Base-by-base conservation (phyloP, 2,797 vertebrate species). In the Sebastes nivosus region DNA sequence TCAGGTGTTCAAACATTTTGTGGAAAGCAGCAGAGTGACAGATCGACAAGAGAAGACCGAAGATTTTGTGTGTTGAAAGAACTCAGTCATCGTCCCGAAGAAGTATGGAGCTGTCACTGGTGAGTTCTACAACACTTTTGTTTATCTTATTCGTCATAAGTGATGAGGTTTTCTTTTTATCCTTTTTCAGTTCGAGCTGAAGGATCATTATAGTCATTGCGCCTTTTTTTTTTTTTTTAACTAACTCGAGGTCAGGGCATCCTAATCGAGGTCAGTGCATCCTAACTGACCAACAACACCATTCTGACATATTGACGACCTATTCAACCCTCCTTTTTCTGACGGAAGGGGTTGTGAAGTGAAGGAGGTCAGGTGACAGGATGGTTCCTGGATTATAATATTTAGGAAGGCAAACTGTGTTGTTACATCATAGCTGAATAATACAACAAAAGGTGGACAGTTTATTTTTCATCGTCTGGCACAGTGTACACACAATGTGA, bases 51-150 rank as follows among this genome's bases (percentile, higher is more conserved):
- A 8, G 25, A 6, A 67, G n/a, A 14, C 59, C 16, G 4, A 27
- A 46, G 1, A 9, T 22, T 70, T 66, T 11, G 24, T 67, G 7
- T 7, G 5, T 65, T 30, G 30, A 55, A 38, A 32, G 12, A 24
- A 59, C 3, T 0, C 6, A 14, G 10, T 7, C 8, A 16, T 25
- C 54, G 0, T 69, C n/a, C 27, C n/a, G 58, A 22, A 64, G 46
- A 77, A 59, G 18, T n/a, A 96, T 96, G 95, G 95, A 95, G 29
- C 78, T 95, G 5, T 89, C 92, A 9, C 67, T 95, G 91, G 95
- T 96, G 81, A 93, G 94, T 92, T 38, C 52, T 46, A 10, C 6
- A 30, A 13, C 9, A 9, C 1, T 61, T 68, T 60, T 27, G 2
- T 80, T 18, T 36, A 54, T 1, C 25, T 61, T 34, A 59, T 50